A percentile compares a stretch with the other conserved stretches of the same genome.
Evolutionary conservation across 2,797 vertebrate genomes (phyloP).

Genomic region (Galagoides demidoff): DNA sequence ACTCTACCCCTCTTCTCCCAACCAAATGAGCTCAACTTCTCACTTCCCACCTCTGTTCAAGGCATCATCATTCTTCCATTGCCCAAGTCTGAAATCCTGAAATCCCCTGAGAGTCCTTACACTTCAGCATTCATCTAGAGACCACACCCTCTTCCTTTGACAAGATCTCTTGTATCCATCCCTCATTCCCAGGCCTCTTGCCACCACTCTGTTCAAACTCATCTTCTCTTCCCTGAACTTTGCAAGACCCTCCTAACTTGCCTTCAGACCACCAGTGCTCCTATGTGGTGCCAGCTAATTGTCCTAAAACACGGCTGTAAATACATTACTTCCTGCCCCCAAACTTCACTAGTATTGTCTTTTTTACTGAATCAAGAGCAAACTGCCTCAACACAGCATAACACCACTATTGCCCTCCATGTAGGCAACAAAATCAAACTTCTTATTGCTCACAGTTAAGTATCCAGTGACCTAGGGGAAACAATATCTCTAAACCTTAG

Average conservation of each 20-base stretch:
- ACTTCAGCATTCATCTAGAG: not conserved
- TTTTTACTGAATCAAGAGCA: not conserved
- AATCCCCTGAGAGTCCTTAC: not conserved
- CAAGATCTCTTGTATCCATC: not conserved
- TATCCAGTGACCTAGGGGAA: not conserved
- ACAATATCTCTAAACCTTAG: not conserved
- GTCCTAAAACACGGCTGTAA: not conserved
- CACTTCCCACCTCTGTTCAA: not conserved
- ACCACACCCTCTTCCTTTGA: not conserved
- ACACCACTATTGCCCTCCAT: not conserved
- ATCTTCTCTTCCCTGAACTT: not conserved
- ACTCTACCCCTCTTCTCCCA: not conserved
- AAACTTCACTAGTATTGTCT: not conserved
- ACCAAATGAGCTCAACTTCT: not conserved
- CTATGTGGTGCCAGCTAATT: not conserved
- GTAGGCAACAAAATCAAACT: not conserved
- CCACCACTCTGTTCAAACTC: not conserved
- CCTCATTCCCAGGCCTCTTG: not conserved
- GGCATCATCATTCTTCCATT: not conserved
- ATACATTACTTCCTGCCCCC: not conserved
- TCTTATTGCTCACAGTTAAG: not conserved
- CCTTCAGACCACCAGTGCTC: not conserved
- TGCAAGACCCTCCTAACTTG: not conserved
- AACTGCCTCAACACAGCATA: not conserved
- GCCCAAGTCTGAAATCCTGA: not conserved